Evolutionary conservation across 2,113 vertebrate species (phyloP).

Genomic region (Rhombomys opimus): DNA sequence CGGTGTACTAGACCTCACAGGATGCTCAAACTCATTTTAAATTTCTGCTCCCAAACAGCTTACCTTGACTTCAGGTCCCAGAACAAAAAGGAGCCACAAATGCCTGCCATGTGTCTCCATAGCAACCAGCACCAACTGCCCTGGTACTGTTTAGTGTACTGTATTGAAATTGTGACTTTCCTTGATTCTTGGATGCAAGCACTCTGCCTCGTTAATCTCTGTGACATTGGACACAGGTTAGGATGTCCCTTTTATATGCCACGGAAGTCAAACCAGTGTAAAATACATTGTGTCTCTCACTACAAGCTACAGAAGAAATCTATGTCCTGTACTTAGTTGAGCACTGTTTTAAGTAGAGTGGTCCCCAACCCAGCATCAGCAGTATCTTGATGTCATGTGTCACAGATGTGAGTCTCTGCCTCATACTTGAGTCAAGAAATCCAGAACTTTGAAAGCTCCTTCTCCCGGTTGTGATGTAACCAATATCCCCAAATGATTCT

Average conservation of each 20-base stretch:
- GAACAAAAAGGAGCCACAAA: background rate
- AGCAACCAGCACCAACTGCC: background rate
- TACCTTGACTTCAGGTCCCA: background rate
- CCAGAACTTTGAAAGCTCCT: background rate
- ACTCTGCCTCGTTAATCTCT: background rate
- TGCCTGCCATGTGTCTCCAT: background rate
- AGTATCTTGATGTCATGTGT: fast-evolving
- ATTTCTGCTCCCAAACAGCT: background rate
- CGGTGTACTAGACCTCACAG: background rate
- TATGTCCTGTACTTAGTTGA: background rate
- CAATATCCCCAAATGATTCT: background rate
- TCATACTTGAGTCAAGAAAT: background rate
- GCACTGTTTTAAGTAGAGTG: background rate
- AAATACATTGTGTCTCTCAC: background rate
- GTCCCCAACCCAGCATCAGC: background rate
- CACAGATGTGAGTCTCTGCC: background rate
- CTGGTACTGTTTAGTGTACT: background rate
- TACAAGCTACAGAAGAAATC: background rate
- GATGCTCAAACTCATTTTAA: background rate
- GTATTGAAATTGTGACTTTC: background rate
- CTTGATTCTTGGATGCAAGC: background rate
- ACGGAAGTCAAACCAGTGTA: background rate
- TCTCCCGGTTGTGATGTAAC: fast-evolving
- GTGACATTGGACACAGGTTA: background rate
- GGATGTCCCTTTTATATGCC: background rate